A percentile compares a stretch with the other conserved stretches of the same genome.
Conservation (phyloP, 2,113 vertebrate species). For the Lagopus muta region DNA sequence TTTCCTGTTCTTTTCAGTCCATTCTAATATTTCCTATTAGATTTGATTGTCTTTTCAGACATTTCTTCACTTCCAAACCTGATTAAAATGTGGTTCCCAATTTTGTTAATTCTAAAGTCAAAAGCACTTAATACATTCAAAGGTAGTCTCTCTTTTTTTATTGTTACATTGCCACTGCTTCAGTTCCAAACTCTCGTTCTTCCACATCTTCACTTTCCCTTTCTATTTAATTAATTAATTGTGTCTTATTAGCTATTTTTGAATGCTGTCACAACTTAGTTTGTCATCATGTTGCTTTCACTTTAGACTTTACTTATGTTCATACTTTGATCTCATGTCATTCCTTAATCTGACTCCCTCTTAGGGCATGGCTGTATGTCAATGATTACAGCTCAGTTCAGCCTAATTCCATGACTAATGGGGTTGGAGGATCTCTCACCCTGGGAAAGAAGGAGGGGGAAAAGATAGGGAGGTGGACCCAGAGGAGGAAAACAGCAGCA, state of each 20-base stretch:
- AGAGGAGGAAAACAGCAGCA: too few relatives aligned
- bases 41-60: not conserved
- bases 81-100: not conserved
- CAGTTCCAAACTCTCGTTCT: not conserved
- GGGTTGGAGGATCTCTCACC: too few relatives aligned
- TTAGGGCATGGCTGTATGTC: not conserved
- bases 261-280: not conserved
- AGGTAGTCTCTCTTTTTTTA: not conserved
- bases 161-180: not conserved
- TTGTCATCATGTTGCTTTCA: not conserved
- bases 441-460: too few relatives aligned
- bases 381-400: too few relatives aligned
- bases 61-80: not conserved
- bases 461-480: too few relatives aligned
- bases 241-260: not conserved
- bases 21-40: not conserved
- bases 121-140: not conserved
- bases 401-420: too few relatives aligned
- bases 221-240: not conserved
- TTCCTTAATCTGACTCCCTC: not conserved
- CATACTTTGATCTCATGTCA: not conserved
- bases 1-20: not conserved
- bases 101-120: not conserved
- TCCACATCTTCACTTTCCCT: not conserved
- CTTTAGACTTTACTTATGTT: not conserved